These are phyloP conservation scores for Oncorhynchus masou DNA, from an alignment of 2,113 vertebrate genomes.

Conservation along the genomic window DNA sequence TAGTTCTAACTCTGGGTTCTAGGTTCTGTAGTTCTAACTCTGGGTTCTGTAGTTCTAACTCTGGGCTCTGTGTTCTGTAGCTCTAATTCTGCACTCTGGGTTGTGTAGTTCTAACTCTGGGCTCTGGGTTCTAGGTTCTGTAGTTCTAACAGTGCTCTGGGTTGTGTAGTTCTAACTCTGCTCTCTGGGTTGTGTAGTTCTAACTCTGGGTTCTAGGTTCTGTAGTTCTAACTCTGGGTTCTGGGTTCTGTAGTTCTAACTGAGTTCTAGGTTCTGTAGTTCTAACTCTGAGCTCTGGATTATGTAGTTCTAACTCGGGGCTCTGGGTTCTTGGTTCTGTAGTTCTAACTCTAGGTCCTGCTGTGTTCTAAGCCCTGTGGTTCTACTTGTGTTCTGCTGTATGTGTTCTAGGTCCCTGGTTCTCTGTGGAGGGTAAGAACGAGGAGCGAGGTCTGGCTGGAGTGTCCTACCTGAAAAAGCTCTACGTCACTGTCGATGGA, in stretches of 20 bases:
- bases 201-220: neutral
- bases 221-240: neutral
- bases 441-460: constrained; percentile 70
- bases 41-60: neutral
- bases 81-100: neutral
- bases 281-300: neutral
- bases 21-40: too few relatives aligned
- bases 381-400: neutral
- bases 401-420: constrained; percentile 69
- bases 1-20: neutral
- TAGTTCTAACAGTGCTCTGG: neutral
- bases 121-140: too few relatives aligned
- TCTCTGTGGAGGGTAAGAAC: constrained; percentile 78
- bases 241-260: neutral
- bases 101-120: too few relatives aligned
- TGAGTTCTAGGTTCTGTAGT: neutral
- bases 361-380: too few relatives aligned
- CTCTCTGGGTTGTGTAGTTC: neutral
- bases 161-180: too few relatives aligned
- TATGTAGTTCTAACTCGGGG: too few relatives aligned
- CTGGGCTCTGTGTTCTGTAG: neutral
- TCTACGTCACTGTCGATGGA: constrained; percentile 69
- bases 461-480: constrained; percentile 71
- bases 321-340: too few relatives aligned
- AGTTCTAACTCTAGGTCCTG: too few relatives aligned